Conservation (phyloP, 2,888 invertebrate genomes). For the Melieria picta region DNA sequence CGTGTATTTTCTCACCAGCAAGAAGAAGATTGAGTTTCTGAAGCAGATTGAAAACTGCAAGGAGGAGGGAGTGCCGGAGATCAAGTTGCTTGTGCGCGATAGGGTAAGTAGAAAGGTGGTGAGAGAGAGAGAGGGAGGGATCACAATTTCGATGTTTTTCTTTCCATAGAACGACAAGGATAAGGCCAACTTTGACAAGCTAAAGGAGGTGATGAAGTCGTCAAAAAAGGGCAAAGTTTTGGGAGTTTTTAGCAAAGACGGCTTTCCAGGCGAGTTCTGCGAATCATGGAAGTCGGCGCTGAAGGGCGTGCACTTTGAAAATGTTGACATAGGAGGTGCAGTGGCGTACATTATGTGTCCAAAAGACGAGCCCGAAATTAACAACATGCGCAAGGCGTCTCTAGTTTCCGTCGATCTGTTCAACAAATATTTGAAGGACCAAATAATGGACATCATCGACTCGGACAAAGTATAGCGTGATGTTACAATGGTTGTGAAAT, state of each 20-base stretch:
- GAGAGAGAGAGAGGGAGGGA: background rate
- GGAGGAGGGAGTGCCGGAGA: constrained; percentile 85
- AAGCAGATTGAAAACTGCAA: constrained; percentile 87
- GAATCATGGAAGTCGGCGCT: constrained; percentile 87
- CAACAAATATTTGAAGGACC: constrained; percentile 94
- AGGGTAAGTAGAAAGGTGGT: constrained; percentile 72
- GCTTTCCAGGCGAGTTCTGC: constrained; percentile 92
- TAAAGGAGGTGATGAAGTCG: constrained; percentile 81
- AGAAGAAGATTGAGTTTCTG: constrained; percentile 97
- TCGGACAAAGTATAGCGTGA: constrained; percentile 81
- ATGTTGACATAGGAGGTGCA: constrained; percentile 85
- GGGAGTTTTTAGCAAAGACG: constrained; percentile 93
- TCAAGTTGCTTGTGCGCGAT: constrained; percentile 88
- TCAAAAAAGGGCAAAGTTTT: constrained; percentile 89
- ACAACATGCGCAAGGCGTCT: constrained; percentile 91
- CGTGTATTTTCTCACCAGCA: constrained; percentile 92
- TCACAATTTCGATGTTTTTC: background rate
- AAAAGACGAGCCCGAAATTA: constrained; percentile 93
- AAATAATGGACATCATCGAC: constrained; percentile 98
- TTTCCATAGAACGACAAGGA: constrained; percentile 84
- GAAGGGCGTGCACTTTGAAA: constrained; percentile 82
- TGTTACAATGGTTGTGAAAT: background rate
- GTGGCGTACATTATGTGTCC: constrained; percentile 90
- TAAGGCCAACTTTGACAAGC: constrained; percentile 85
- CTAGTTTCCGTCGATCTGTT: constrained; percentile 94